These are phyloP conservation scores for Elephas maximus DNA, from an alignment of 2,113 vertebrate genomes.

Conservation along the genomic window DNA sequence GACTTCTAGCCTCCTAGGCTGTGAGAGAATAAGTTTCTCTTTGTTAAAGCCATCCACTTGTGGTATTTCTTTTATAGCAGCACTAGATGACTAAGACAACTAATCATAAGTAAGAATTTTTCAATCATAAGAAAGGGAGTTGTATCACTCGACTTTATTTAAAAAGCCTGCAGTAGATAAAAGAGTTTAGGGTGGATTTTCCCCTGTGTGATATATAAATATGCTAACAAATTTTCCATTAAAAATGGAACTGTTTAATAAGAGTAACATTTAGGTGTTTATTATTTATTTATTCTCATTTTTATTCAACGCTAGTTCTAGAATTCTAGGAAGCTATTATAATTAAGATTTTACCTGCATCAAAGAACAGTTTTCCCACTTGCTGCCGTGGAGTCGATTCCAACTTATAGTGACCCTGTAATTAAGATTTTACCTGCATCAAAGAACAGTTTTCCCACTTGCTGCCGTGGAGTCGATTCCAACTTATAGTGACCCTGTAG, in stretches of 20 bases:
- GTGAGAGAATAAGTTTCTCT: too few relatives aligned
- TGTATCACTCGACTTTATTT: background rate
- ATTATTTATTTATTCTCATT: slow-evolving; percentile 43
- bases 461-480: too few relatives aligned
- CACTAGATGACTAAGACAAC: too few relatives aligned
- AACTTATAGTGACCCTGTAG: too few relatives aligned
- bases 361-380: background rate
- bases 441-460: background rate
- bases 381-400: too few relatives aligned
- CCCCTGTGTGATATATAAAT: background rate
- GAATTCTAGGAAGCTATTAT: slow-evolving; percentile 35
- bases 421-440: background rate
- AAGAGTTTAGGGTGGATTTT: background rate
- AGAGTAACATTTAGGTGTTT: background rate
- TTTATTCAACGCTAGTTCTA: slow-evolving; percentile 46
- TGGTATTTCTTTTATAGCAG: too few relatives aligned
- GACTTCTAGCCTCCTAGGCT: too few relatives aligned
- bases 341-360: slow-evolving; percentile 4
- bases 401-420: too few relatives aligned
- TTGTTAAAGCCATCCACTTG: too few relatives aligned
- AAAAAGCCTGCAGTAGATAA: background rate
- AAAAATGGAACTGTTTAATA: background rate
- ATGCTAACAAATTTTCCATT: background rate
- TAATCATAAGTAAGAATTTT: background rate
- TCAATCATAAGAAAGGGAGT: background rate